phyloP scores from a whole-genome alignment of 2,797 vertebrate genomes.

The Craterocephalus amniculus region DNA sequence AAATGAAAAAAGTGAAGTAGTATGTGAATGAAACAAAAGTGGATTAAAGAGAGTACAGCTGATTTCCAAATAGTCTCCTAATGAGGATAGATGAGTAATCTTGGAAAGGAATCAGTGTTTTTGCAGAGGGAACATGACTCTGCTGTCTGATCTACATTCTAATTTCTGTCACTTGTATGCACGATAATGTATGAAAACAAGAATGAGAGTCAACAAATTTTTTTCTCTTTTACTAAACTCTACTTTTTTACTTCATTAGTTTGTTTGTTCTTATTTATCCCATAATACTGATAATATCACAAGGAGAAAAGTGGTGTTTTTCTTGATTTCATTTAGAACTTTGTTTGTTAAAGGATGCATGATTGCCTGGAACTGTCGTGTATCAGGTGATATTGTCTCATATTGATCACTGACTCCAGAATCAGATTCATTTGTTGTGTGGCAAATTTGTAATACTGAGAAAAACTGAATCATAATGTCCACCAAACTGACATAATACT shows the following conservation, averaged over 20 bases:
- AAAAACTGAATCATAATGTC: not conserved
- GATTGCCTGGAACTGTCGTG: not conserved
- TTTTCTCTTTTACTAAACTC: not conserved
- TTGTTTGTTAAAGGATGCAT: not conserved
- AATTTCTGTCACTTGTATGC: not conserved
- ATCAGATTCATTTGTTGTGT: not conserved
- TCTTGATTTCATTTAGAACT: too few species aligned
- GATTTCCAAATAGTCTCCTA: not conserved
- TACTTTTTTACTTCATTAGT: not conserved
- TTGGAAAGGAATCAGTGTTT: not conserved
- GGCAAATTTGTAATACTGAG: not conserved
- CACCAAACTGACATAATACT: not conserved
- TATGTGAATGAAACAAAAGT: conserved; percentile 21
- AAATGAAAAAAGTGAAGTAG: conserved; percentile 24
- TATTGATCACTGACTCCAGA: not conserved
- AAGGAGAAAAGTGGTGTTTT: too few species aligned
- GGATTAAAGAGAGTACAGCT: not conserved
- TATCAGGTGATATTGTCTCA: not conserved
- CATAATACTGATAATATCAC: not conserved
- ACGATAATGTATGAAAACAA: not conserved
- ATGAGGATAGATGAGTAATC: not conserved
- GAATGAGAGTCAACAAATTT: not conserved
- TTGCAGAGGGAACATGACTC: not conserved
- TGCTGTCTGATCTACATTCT: not conserved
- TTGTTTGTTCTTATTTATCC: not conserved